Percentiles rank a stretch among this genome's conserved stretches.
phyloP scores from a whole-genome alignment of 2,113 vertebrate species.

The Rallus limicola region DNA sequence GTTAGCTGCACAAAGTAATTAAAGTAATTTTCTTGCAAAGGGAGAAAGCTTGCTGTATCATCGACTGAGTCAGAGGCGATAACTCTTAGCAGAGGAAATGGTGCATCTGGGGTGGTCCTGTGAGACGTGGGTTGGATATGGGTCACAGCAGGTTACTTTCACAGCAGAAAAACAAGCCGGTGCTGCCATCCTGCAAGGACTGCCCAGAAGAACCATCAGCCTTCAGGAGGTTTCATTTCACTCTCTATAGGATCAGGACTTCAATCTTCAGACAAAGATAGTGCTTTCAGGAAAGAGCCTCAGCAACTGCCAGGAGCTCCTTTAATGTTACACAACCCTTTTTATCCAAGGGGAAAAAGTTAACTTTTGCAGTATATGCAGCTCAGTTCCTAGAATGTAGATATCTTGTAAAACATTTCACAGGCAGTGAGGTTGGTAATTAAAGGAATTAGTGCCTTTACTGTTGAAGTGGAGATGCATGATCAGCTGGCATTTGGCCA shows the following conservation, averaged over 20 bases:
- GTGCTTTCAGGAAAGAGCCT: not conserved
- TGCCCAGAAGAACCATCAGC: not conserved
- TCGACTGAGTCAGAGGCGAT: not conserved
- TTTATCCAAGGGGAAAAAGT: not conserved
- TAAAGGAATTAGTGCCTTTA: not conserved
- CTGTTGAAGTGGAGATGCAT: not conserved
- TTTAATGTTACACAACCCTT: not conserved
- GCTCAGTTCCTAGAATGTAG: not conserved
- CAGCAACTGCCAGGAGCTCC: not conserved
- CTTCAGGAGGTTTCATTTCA: not conserved
- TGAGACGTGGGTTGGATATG: not conserved
- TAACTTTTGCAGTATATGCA: not conserved
- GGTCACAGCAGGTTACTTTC: not conserved
- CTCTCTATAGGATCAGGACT: not conserved
- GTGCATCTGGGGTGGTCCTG: not conserved
- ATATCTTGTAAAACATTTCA: not conserved
- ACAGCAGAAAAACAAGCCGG: not conserved
- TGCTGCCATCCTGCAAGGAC: not conserved
- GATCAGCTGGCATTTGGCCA: not conserved
- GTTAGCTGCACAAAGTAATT: conserved; percentile 6
- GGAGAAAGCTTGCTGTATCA: not conserved
- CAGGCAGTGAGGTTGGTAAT: rapidly evolving
- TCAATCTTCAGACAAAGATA: not conserved
- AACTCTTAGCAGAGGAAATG: not conserved
- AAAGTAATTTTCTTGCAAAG: not conserved